Percentiles rank a stretch among this genome's conserved stretches.
Conservation (phyloP, 2,113 vertebrate genomes). For the Proterorhinus semilunaris region DNA sequence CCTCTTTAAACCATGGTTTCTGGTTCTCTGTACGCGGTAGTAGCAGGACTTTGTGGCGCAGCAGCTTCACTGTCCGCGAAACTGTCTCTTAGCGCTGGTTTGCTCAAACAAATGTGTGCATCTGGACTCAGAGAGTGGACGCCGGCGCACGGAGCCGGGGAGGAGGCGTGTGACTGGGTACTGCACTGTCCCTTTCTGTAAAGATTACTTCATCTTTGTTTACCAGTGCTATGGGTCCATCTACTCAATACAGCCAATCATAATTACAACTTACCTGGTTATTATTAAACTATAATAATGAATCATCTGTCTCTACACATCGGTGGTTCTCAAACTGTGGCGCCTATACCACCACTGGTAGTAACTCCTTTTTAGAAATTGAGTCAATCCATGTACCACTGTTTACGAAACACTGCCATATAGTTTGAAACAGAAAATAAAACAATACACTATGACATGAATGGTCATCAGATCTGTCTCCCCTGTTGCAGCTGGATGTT, state of each 20-base stretch:
- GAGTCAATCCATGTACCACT: too few species aligned
- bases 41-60: constrained; percentile 80
- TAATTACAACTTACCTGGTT: too few species aligned
- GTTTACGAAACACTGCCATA: too few species aligned
- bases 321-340: too few species aligned
- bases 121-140: constrained; percentile 30
- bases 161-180: constrained; percentile 74
- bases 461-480: background rate
- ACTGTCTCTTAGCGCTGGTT: constrained; percentile 77
- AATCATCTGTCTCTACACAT: too few species aligned
- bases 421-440: background rate
- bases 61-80: constrained; percentile 84
- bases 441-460: background rate
- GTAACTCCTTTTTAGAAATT: too few species aligned
- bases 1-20: constrained; percentile 36
- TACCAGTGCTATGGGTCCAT: too few species aligned
- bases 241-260: too few species aligned
- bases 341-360: too few species aligned
- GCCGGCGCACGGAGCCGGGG: background rate
- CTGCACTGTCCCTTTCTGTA: background rate
- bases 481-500: constrained; percentile 74
- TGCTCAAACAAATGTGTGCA: constrained; percentile 66
- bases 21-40: constrained; percentile 67
- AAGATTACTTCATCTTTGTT: too few species aligned
- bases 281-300: too few species aligned